Percentiles rank a stretch among this genome's conserved stretches.
Conservation (phyloP, 1,140 invertebrate species). For the Bombus impatiens region DNA sequence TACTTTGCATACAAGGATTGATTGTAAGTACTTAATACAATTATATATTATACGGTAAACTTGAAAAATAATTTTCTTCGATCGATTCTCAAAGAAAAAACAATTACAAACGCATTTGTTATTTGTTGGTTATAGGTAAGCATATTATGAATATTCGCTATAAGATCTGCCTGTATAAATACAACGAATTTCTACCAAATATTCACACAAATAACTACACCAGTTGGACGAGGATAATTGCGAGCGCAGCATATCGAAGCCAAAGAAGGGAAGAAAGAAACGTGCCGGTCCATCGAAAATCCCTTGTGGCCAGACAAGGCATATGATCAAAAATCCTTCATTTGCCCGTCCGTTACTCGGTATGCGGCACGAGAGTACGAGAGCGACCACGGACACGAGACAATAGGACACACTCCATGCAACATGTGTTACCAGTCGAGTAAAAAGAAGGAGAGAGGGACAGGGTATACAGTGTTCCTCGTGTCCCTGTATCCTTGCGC, state of each 20-base stretch:
- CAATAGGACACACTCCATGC: constrained; percentile 50
- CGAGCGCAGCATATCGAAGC: not conserved
- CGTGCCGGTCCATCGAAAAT: not conserved
- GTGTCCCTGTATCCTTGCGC: not conserved
- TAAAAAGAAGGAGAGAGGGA: constrained; percentile 20
- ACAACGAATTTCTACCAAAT: not conserved
- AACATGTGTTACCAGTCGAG: constrained; percentile 55
- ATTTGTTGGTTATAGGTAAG: not conserved
- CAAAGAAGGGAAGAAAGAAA: not conserved
- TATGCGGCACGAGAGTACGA: constrained; percentile 4
- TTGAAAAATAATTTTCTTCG: too few relatives aligned
- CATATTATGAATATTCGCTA: not conserved
- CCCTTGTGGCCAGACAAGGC: not conserved
- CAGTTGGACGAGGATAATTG: constrained; percentile 22
- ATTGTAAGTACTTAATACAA: too few relatives aligned
- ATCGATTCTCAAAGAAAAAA: too few relatives aligned
- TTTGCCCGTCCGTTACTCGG: constrained; percentile 12
- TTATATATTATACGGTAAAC: too few relatives aligned
- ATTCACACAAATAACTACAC: not conserved
- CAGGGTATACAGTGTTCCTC: not conserved
- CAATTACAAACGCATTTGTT: not conserved
- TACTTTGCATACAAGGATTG: too few relatives aligned
- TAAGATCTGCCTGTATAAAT: not conserved
- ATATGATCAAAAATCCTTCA: constrained; percentile 21
- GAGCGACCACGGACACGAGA: constrained; percentile 28